These are phyloP conservation scores for Poeciliopsis presidionis DNA, from an alignment of 2,797 vertebrate species.

Conservation along the genomic window DNA sequence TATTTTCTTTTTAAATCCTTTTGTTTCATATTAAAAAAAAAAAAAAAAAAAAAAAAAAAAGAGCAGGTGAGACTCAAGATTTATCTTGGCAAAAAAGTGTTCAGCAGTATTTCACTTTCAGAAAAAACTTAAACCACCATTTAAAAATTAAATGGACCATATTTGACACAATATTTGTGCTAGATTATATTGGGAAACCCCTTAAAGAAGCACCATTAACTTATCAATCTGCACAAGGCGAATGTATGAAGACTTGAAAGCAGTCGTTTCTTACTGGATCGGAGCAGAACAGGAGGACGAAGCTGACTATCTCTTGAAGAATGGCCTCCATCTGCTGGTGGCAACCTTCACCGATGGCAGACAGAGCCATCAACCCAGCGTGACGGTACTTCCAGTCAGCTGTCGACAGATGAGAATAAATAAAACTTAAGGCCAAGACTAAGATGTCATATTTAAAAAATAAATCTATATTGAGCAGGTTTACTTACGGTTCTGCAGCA, in stretches of 20 bases:
- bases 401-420: conserved; percentile 50
- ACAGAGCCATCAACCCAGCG: conserved; percentile 96
- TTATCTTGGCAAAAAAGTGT: background rate
- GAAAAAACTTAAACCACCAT: background rate
- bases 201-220: background rate
- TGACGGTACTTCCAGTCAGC: conserved; percentile 98
- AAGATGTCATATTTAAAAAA: background rate
- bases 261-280: conserved; percentile 87
- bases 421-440: background rate
- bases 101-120: background rate
- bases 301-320: conserved; percentile 95
- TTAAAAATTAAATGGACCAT: background rate
- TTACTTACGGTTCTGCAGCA: conserved; percentile 96
- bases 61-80: background rate
- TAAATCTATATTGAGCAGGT: background rate
- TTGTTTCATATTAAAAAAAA: too few species aligned
- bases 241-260: background rate
- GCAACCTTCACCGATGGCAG: conserved; percentile 97
- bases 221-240: background rate
- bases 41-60: too few species aligned
- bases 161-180: background rate
- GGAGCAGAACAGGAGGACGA: conserved; percentile 94
- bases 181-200: background rate
- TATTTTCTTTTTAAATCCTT: too few species aligned
- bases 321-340: conserved; percentile 99